Percentiles rank a stretch among this genome's conserved stretches.
phyloP scores from a whole-genome alignment of 2,888 invertebrate genomes.

The Acanthopleura granulata region DNA sequence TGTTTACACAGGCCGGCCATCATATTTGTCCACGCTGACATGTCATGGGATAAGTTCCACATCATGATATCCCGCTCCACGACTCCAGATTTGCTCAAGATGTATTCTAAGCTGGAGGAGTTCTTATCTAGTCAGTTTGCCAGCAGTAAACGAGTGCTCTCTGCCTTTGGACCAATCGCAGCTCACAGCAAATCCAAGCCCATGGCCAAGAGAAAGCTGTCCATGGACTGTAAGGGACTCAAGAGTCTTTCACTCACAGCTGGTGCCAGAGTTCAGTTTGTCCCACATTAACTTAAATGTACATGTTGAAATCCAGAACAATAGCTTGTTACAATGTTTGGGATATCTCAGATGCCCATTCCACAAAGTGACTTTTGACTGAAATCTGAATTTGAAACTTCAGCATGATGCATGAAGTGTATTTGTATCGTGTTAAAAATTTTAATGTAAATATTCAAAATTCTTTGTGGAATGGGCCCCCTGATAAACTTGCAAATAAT shows the following conservation, averaged over 20 bases:
- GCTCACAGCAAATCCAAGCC: constrained; percentile 37
- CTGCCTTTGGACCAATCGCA: constrained; percentile 74
- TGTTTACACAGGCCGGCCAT: constrained; percentile 78
- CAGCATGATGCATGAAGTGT: too few species aligned
- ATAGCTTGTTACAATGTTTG: too few species aligned
- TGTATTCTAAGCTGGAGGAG: constrained; percentile 95
- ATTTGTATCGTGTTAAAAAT: too few species aligned
- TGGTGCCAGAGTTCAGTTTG: too few species aligned
- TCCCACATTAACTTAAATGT: neutral
- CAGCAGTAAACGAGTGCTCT: constrained; percentile 92
- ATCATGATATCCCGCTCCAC: constrained; percentile 97
- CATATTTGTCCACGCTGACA: constrained; percentile 91
- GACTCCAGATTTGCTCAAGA: constrained; percentile 95
- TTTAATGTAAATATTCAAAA: too few species aligned
- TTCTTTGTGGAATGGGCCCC: too few species aligned
- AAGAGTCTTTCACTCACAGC: too few species aligned
- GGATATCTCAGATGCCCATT: too few species aligned
- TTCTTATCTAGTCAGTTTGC: constrained; percentile 99
- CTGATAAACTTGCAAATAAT: too few species aligned
- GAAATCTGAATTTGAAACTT: too few species aligned
- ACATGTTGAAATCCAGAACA: neutral
- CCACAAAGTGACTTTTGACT: too few species aligned
- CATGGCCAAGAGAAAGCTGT: constrained; percentile 30
- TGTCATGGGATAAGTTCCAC: constrained; percentile 95
- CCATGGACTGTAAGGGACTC: constrained; percentile 32